Evolutionary conservation across 2,888 invertebrate species (phyloP).

Genomic region (Eucera pruinosa): DNA sequence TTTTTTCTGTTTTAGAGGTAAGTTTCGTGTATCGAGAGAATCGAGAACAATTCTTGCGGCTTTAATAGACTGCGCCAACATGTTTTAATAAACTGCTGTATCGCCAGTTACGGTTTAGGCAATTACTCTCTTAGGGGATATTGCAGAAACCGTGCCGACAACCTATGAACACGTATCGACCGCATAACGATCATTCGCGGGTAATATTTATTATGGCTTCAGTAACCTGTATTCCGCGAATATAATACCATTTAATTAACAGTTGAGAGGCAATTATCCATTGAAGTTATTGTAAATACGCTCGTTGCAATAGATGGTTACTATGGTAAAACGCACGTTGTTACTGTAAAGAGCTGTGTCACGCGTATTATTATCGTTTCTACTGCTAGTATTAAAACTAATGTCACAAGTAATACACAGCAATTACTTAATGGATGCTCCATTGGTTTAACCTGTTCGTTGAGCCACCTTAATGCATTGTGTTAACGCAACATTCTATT

Average conservation of each 20-base stretch:
- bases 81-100: slow-evolving; percentile 24
- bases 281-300: background rate
- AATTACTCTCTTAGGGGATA: slow-evolving; percentile 16
- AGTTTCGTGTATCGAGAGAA: background rate
- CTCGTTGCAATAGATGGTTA: background rate
- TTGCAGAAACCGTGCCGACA: slow-evolving; percentile 14
- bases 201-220: slow-evolving; percentile 14
- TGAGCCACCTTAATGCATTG: no score
- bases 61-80: background rate
- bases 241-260: slow-evolving; percentile 24
- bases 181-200: slow-evolving; percentile 14
- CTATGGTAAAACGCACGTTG: background rate
- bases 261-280: no score
- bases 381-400: background rate
- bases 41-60: background rate
- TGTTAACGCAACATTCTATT: no score
- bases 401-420: background rate
- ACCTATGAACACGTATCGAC: slow-evolving; percentile 11
- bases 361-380: slow-evolving; percentile 1
- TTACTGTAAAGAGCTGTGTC: background rate
- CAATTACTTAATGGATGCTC: slow-evolving; percentile 6
- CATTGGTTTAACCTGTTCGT: background rate
- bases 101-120: slow-evolving; percentile 7
- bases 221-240: background rate
- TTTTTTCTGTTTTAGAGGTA: background rate